phyloP scores from a whole-genome alignment of 2,797 vertebrate species.

The Phaenicophaeus curvirostris region DNA sequence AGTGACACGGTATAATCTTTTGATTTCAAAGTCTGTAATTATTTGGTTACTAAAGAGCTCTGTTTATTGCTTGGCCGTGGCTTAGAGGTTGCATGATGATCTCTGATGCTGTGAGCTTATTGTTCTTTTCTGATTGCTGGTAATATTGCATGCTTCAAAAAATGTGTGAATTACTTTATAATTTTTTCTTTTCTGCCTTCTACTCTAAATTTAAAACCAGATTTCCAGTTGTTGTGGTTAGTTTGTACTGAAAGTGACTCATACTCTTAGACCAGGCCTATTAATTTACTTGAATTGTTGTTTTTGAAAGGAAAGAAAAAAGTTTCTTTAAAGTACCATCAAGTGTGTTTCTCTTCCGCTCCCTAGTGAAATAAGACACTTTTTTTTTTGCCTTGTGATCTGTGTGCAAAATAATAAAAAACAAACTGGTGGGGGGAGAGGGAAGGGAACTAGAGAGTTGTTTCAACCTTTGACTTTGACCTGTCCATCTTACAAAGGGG shows the following conservation, averaged over 20 bases:
- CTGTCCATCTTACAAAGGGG: not conserved
- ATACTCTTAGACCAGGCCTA: not conserved
- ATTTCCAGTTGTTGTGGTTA: constrained; percentile 19
- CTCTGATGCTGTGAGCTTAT: not conserved
- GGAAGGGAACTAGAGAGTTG: not conserved
- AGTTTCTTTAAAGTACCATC: constrained; percentile 14
- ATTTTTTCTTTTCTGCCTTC: not conserved
- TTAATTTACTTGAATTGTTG: constrained; percentile 28
- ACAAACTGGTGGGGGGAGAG: not conserved
- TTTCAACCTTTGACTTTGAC: not conserved
- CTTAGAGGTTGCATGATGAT: not conserved
- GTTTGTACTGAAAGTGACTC: constrained; percentile 39
- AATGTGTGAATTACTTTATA: not conserved
- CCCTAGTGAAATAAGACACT: not conserved
- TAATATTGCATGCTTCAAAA: not conserved
- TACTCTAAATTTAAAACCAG: constrained; percentile 1
- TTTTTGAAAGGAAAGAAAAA: constrained; percentile 33
- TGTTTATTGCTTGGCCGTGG: not conserved
- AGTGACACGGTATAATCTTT: not conserved
- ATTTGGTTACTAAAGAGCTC: not conserved
- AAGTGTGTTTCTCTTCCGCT: not conserved
- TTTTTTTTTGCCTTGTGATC: not conserved
- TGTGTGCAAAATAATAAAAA: constrained; percentile 29
- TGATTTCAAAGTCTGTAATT: not conserved
- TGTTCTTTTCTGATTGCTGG: not conserved